Conservation (phyloP, 2,797 vertebrate genomes). For the Pachyuromys duprasi region DNA sequence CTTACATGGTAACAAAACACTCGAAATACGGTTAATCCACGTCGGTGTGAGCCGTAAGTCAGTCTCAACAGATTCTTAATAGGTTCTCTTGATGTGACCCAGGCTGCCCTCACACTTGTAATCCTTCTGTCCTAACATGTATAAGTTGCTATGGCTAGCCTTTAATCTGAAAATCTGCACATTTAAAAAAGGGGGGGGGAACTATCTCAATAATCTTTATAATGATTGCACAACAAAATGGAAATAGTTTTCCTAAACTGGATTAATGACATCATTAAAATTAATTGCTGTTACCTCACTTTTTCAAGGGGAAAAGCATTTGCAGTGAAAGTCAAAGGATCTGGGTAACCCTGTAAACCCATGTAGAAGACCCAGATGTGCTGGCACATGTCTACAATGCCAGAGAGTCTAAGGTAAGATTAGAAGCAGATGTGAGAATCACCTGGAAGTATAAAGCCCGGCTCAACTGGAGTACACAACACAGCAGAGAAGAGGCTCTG, state of each 20-base stretch:
- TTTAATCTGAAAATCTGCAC: constrained; percentile 28
- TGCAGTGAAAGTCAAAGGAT: neutral
- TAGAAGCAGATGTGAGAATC: neutral
- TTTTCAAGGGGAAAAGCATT: neutral
- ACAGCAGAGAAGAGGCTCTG: neutral
- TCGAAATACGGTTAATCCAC: neutral
- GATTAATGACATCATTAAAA: neutral
- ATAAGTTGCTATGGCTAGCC: neutral
- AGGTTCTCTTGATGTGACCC: neutral
- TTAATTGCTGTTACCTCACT: neutral
- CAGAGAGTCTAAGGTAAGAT: neutral
- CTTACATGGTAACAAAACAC: neutral
- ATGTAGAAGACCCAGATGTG: neutral
- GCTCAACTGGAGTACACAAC: neutral
- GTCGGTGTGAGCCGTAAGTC: neutral
- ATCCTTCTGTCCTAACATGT: neutral
- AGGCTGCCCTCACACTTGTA: neutral
- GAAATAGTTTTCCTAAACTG: constrained; percentile 1
- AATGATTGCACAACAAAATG: neutral
- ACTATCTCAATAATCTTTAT: constrained; percentile 12
- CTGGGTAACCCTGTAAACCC: neutral
- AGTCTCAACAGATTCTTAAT: neutral
- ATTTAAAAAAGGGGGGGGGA: neutral
- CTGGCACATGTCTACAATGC: no score
- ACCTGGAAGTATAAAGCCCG: neutral